These are phyloP conservation scores for Nomada fucata DNA, from an alignment of 2,888 invertebrate genomes.

Conservation along the genomic window DNA sequence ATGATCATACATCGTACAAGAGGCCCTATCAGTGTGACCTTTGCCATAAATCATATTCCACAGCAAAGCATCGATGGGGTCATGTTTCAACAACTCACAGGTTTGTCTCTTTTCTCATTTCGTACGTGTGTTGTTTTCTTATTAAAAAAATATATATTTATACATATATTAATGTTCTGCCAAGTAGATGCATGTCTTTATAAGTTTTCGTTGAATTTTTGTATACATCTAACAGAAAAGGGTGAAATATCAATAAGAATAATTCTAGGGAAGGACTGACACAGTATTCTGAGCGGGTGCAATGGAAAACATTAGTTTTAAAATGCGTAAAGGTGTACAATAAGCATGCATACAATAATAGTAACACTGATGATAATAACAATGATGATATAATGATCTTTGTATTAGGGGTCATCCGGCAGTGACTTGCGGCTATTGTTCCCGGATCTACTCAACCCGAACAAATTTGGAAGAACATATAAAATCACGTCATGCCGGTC, in stretches of 20 bases:
- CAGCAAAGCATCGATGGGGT: constrained; percentile 84
- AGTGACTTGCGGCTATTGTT: constrained; percentile 83
- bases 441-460: constrained; percentile 84
- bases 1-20: constrained; percentile 83
- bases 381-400: constrained; percentile 35
- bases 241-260: background rate
- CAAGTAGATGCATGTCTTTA: too few relatives aligned
- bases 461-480: constrained; percentile 84
- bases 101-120: constrained; percentile 60
- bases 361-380: constrained; percentile 2
- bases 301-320: background rate
- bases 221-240: background rate
- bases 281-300: background rate
- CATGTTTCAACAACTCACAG: constrained; percentile 84
- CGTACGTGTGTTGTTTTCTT: background rate
- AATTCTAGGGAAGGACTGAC: constrained; percentile 6
- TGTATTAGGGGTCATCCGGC: constrained; percentile 83
- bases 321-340: background rate
- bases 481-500: constrained; percentile 82
- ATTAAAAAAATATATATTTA: background rate
- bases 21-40: constrained; percentile 84
- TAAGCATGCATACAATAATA: background rate
- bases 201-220: background rate
- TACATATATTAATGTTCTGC: background rate
- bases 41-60: constrained; percentile 84